Evolutionary conservation across 2,888 invertebrate genomes (phyloP).

Genomic region (Oegoconia quadripuncta): DNA sequence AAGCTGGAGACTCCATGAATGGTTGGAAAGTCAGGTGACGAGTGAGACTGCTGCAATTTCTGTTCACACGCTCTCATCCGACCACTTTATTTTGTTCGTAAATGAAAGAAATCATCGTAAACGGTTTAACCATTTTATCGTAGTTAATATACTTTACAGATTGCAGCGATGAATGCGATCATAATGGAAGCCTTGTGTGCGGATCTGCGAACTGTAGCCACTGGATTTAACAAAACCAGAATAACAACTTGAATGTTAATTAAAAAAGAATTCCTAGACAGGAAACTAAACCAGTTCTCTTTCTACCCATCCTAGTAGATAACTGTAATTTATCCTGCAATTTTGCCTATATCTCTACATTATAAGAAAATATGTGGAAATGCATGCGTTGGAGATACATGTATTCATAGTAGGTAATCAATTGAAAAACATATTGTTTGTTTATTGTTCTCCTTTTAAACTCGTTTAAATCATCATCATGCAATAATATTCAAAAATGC

Average conservation of each 20-base stretch:
- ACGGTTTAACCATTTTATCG: too few species aligned
- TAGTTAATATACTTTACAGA: too few species aligned
- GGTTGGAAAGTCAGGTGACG: conserved; percentile 73
- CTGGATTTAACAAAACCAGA: not conserved
- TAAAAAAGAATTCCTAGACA: conserved; percentile 13
- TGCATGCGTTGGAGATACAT: too few species aligned
- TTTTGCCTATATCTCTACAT: not conserved
- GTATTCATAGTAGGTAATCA: too few species aligned
- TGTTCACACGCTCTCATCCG: conserved; percentile 67
- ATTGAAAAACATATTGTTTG: too few species aligned
- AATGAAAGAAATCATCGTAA: too few species aligned
- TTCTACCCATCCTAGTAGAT: conserved; percentile 13
- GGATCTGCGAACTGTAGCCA: not conserved
- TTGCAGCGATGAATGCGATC: not conserved
- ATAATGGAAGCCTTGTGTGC: not conserved
- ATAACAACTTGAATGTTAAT: conserved; percentile 8
- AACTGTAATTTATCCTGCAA: conserved; percentile 26
- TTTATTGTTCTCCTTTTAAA: too few species aligned
- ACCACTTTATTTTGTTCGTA: conserved; percentile 44
- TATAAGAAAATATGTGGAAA: too few species aligned
- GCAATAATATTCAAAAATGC: too few species aligned
- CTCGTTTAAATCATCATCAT: too few species aligned
- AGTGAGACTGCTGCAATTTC: conserved; percentile 59
- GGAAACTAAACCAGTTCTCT: conserved; percentile 29
- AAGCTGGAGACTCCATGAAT: conserved; percentile 62